phyloP scores from a whole-genome alignment of 2,113 vertebrate species.

The Chaetops frenatus region DNA sequence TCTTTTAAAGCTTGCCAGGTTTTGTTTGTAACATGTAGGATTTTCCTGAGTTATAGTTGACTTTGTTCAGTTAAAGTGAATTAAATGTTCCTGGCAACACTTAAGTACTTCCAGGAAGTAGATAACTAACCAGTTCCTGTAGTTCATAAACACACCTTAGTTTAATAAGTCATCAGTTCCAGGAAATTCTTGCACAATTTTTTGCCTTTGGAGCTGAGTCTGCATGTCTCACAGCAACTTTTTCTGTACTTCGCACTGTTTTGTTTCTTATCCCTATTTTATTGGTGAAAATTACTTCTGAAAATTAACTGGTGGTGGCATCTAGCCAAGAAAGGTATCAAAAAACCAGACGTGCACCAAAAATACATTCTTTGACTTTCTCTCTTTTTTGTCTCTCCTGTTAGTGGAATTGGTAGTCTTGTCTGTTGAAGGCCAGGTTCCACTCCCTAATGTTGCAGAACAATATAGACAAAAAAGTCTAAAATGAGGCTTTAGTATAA shows the following conservation, averaged over 20 bases:
- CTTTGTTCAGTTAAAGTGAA: background rate
- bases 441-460: background rate
- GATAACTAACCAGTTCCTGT: background rate
- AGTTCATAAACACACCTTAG: background rate
- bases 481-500: background rate
- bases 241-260: background rate
- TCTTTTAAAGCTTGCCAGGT: background rate
- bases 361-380: background rate
- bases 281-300: background rate
- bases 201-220: background rate
- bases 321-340: background rate
- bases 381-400: background rate
- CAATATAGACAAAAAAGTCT: background rate
- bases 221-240: background rate
- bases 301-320: background rate
- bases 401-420: background rate
- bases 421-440: background rate
- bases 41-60: background rate
- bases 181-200: background rate
- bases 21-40: background rate
- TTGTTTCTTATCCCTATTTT: background rate
- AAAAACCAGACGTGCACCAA: background rate
- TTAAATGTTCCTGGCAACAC: background rate
- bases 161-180: slow-evolving; percentile 5
- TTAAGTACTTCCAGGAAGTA: background rate